Evolutionary conservation across 1,140 invertebrate genomes (phyloP).

Genomic region (Drosophila tropicalis): DNA sequence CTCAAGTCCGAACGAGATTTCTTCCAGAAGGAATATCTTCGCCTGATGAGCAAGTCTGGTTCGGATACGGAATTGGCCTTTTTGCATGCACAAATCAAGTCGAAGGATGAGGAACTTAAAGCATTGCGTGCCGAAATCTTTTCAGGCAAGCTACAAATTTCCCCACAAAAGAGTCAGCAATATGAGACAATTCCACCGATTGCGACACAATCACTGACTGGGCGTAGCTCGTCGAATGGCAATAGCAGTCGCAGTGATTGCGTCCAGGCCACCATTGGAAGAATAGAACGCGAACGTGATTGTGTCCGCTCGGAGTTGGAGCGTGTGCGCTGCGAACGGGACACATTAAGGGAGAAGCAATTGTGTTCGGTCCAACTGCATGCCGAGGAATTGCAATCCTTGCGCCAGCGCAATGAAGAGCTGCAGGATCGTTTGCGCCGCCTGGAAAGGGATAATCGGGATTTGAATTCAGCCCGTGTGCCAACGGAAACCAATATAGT

Average conservation of each 20-base stretch:
- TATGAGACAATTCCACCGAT: conserved; percentile 38
- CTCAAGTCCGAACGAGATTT: conserved; percentile 74
- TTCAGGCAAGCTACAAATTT: conserved; percentile 27
- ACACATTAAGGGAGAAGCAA: conserved; percentile 71
- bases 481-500: conserved; percentile 67
- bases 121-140: conserved; percentile 61
- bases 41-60: conserved; percentile 61
- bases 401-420: conserved; percentile 61
- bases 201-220: conserved; percentile 9
- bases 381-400: conserved; percentile 55
- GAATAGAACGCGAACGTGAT: conserved; percentile 73
- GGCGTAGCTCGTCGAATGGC: conserved; percentile 20
- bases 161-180: conserved; percentile 41
- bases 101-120: conserved; percentile 75
- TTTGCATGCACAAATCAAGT: conserved; percentile 73
- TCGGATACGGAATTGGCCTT: conserved; percentile 73
- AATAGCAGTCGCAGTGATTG: conserved; percentile 60
- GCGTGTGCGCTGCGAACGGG: conserved; percentile 70
- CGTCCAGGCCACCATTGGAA: conserved; percentile 69
- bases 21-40: conserved; percentile 80
- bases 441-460: conserved; percentile 69
- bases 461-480: conserved; percentile 61
- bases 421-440: conserved; percentile 55
- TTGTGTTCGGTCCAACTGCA: conserved; percentile 59
- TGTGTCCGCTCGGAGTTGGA: conserved; percentile 72